Evolutionary conservation across 2,113 vertebrate species (phyloP), one percentile per base, ranked within the genome.

Genomic region (Saccopteryx leptura): DNA sequence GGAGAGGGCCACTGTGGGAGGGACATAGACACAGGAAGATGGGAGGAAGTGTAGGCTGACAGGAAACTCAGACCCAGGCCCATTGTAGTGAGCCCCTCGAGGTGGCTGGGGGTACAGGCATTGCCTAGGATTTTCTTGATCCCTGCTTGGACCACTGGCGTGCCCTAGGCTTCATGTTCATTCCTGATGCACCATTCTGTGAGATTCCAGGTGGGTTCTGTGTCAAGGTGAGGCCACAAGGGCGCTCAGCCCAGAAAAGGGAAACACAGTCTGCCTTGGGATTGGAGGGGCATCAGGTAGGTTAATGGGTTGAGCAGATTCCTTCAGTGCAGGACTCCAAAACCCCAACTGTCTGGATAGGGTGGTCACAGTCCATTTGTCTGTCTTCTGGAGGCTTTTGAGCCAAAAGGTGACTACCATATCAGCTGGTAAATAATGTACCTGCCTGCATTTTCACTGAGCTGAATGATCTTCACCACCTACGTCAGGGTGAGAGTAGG

Each of bases 391-490:
- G 12, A 31, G 8, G 17, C 54, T 61, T 12, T 61, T 13, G 0
- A 0, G 58, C 52, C 39, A 0, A 19, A 69, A 4, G 24, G 1
- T 0, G 0, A 0, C 97, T 97, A 99, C 98, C 99, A 99, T 83
- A 99, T 99, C 96, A 99, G 98, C 11, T 99, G 98, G 98, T 99
- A 99, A 66, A 99, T 99, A 98, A 99, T 99, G 98, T 99, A 99
- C 63, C 99, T 98, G 48, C 99, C 99, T 0, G 99, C 99, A 0
- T 99, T 99, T 98, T 99, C 99, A 9, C 99, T 99, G 0, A 99
- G 99, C 68, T 99, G 98, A 76, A 99, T 99, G 97, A 99, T 99
- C 98, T 99, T 99, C 92, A 99, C 99, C 11, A 99, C 99, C 99
- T 99, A 95, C 8, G 33, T 85, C 10, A 10, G 9, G n/a, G n/a